Base-by-base conservation (phyloP, 2,888 invertebrate genomes). In the Drosophila macrospina region DNA sequence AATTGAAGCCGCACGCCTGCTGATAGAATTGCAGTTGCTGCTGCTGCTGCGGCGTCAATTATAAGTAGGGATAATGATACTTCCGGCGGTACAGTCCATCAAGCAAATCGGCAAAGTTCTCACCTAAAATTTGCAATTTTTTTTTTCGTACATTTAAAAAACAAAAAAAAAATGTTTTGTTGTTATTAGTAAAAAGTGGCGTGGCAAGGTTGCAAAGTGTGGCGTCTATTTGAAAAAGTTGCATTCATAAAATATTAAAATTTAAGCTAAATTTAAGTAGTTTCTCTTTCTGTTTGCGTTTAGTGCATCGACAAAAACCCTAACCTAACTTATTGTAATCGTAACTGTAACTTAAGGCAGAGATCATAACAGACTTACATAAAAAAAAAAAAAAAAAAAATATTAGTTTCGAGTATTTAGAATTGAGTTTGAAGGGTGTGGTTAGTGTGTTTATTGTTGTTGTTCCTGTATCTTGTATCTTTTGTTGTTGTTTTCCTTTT, bases 31-130 rank as follows among this genome's bases (percentile, higher is more conserved):
- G 86, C 66, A 81, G 86, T 80, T 84, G 84, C 80, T 86, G 88
- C 84, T 88, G 88, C 86, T 88, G 85, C 59, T 81, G 85, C 77
- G 89, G 86, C 80, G 85, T 86, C 88, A 91, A 91, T 92, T 91
- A 92, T 92, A 92, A 92, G 72, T 91, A 92, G 30, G 92, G 92
- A 91, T 92, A 92, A 71, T 91, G 91, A 81, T 91, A 92, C 90
- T 92, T 92, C 87, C 92, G 90, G 75, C 92, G 90, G 89, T 92
- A 92, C 86, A 92, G 86, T 80, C 92, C 91, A 70, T 92, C 92
- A 77, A 92, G 90, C 80, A 92, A 81, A 54, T 91, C 91, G 59
- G 90, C 82, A 80, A 90, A 91, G 70, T 91, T 91, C 56, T 89
- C 90, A 72, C 87, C 90, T 91, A 72, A 1, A 61, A 60, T 55